phyloP scores from a whole-genome alignment of 2,113 vertebrate genomes.

The Serilophus lunatus region DNA sequence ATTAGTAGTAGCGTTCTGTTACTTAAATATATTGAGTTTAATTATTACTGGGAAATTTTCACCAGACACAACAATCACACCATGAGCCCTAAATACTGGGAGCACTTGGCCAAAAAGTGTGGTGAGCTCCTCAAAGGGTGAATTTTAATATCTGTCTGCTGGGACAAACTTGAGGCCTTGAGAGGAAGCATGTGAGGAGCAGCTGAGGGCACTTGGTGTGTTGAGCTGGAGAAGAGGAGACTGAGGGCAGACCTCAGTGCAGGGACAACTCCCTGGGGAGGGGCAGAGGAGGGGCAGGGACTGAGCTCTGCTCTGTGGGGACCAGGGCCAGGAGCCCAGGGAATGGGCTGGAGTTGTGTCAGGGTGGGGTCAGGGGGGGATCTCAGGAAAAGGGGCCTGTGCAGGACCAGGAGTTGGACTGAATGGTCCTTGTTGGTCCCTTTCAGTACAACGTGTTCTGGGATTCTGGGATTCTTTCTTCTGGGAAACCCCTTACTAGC shows the following conservation, averaged over 20 bases:
- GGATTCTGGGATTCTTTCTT: neutral
- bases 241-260: neutral
- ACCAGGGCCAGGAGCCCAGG: neutral
- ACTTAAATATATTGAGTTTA: neutral
- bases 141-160: neutral
- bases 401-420: neutral
- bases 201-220: neutral
- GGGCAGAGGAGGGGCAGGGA: neutral
- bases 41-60: neutral
- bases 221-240: neutral
- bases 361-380: neutral
- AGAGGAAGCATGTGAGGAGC: too few relatives aligned
- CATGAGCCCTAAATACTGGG: neutral
- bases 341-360: neutral
- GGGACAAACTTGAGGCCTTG: neutral
- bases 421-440: neutral
- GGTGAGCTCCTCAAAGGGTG: neutral
- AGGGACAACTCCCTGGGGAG: neutral
- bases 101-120: neutral
- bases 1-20: neutral
- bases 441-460: neutral
- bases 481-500: neutral
- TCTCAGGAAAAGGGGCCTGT: neutral
- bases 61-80: neutral
- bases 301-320: neutral